Base-by-base conservation (phyloP, 2,113 vertebrate species). In the Limanda limanda region DNA sequence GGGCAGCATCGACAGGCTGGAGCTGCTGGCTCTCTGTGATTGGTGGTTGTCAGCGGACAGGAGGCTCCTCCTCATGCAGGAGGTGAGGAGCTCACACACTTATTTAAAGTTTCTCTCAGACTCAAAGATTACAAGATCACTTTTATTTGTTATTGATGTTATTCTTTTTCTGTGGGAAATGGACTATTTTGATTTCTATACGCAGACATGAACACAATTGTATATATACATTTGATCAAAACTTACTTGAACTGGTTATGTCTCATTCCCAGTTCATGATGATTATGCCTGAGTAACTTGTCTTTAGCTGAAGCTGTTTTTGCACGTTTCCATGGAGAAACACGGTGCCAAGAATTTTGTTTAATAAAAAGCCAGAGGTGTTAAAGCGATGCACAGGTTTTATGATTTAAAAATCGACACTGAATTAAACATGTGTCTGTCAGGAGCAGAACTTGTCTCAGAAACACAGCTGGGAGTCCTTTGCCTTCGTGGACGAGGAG, bases 401-500 rank as follows among this genome's bases (percentile, higher is more conserved):
- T 10, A 13, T 42, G 12, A 42, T 13, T 42, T 3, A 11, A 13
- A 3, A 11, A 42, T 42, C 12, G 1, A 17, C 47, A 14, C 45
- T 47, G 45, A 47, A 47, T 47, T 47, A 31, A 31, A 7, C 31
- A 31, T 31, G 1, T 14, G 15, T 18, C 47, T 2, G 5, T 57
- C 84, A 95, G 11, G 78, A 82, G 56, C 86, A 91, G 65, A 85
- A 74, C 42, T 69, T 27, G 76, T 69, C 31, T 56, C 47, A 77
- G 68, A 71, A 56, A 58, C 90, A 66, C 66, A 93, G 82, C 68
- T 95, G 89, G 0, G 96, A 97, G 78, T 97, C 97, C 14, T 96
- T 98, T 5, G 93, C 94, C 82, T 98, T 95, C 3, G 95, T 98
- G 2, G 97, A 98, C 73, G 97, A 98, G 48, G 89, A 90, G 18